Evolutionary conservation across 2,888 invertebrate species (phyloP).

Genomic region (Lamellibrachia columna): DNA sequence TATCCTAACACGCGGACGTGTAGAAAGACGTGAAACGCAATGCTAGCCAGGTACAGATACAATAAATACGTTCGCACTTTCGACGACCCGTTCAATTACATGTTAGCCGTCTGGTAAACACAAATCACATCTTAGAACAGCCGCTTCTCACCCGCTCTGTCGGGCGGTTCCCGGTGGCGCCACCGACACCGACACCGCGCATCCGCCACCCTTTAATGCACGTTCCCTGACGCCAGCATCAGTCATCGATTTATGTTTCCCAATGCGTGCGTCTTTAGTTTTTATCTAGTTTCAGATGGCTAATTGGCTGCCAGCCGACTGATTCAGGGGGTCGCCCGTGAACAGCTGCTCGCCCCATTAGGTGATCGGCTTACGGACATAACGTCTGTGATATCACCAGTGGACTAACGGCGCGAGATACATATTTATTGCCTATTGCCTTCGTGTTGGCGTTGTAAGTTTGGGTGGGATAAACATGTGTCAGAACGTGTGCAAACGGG

Average conservation of each 20-base stretch:
- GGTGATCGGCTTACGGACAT: not conserved
- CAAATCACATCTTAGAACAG: not conserved
- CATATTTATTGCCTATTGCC: not conserved
- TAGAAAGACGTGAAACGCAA: not conserved
- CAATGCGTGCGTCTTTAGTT: not conserved
- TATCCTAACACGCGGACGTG: not conserved
- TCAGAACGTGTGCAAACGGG: not conserved
- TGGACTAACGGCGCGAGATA: not conserved
- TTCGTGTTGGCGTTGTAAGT: not conserved
- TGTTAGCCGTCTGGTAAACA: not conserved
- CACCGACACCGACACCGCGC: not conserved
- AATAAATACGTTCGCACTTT: conserved; percentile 8
- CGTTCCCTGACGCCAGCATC: not conserved
- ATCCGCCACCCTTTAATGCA: not conserved
- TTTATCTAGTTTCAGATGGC: conserved; percentile 3
- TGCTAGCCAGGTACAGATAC: not conserved
- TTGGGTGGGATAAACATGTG: not conserved
- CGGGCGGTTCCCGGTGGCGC: too few species aligned
- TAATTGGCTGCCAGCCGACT: not conserved
- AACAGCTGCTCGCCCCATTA: not conserved
- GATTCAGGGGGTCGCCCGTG: not conserved
- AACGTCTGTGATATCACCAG: not conserved
- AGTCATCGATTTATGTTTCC: conserved; percentile 7
- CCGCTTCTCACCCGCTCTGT: not conserved
- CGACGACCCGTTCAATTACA: not conserved